Percentiles rank a stretch among this genome's conserved stretches.
Conservation (phyloP, 2,888 invertebrate genomes). For the Drosophila tanythrix region DNA sequence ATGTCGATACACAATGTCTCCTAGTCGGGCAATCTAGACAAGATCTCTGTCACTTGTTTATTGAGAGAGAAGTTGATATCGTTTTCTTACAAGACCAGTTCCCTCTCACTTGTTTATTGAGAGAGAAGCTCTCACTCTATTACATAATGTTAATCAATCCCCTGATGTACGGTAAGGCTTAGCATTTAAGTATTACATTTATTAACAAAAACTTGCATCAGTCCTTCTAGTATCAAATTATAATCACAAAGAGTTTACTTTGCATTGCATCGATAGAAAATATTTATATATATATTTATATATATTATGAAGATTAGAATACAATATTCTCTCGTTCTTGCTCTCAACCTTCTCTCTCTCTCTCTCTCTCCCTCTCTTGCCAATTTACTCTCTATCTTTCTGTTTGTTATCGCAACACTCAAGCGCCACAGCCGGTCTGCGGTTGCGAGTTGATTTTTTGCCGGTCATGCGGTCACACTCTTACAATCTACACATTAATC, state of each 20-base stretch:
- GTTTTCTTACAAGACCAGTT: neutral
- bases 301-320: neutral
- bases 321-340: neutral
- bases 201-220: too few relatives aligned
- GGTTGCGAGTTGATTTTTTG: neutral
- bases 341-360: neutral
- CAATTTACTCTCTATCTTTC: neutral
- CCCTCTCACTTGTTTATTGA: neutral
- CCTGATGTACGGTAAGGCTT: neutral
- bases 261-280: slow-evolving; percentile 17
- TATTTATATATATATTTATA: too few relatives aligned
- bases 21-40: neutral
- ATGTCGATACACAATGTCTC: neutral
- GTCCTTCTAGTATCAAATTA: neutral
- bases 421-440: neutral
- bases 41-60: neutral
- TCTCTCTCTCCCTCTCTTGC: neutral
- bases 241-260: neutral
- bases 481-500: neutral
- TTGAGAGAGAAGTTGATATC: neutral
- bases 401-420: neutral
- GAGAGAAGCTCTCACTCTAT: neutral
- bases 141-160: neutral
- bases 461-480: neutral
- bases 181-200: too few relatives aligned